Evolutionary conservation across 2,797 vertebrate species (phyloP), one percentile per base, ranked within the genome.

Genomic region (Bovichtus variegatus): DNA sequence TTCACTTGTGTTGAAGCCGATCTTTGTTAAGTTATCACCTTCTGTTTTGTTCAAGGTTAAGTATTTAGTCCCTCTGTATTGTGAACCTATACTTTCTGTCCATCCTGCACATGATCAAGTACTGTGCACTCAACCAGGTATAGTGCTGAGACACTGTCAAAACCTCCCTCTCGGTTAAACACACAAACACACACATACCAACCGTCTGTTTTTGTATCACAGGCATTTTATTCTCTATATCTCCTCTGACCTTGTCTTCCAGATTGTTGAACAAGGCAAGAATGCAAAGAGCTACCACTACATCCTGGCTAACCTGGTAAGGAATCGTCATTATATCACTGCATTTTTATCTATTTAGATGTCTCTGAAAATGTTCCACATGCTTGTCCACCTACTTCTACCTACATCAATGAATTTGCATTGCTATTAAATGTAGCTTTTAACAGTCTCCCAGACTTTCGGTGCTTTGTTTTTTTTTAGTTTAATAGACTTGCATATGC

Each of bases 301-400:
- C 94, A 99, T 99, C 85, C 95, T 99, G 76, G 98, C 97, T 79
- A 99, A 99, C 91, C 93, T 99, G 97, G 98, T 99, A 95, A 98
- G 98, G 85, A 76, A 18, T 46, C 2, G 0, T 29, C 29, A 19
- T 66, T 6, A n/a, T 21, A 4, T 15, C 29, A 9, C 4, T 64
- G 27, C 21, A 19, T 62, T 41, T 51, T 6, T 11, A 34, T 60
- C 27, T 12, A 16, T 23, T 9, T 9, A 2, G 1, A 57, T 62
- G 29, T 50, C 12, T 58, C 40, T 46, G 3, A 2, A 41, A 25
- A 8, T 55, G 12, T 41, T 46, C 29, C 29, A 23, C 7, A 16
- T 16, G 6, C 18, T 21, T 25, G 21, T 51, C 46, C 7, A 6
- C 13, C 46, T 54, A 19, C 38, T 54, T 57, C 64, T 29, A 38